Evolutionary conservation across 2,113 vertebrate genomes (phyloP).

Genomic region (Solenodon paradoxus): DNA sequence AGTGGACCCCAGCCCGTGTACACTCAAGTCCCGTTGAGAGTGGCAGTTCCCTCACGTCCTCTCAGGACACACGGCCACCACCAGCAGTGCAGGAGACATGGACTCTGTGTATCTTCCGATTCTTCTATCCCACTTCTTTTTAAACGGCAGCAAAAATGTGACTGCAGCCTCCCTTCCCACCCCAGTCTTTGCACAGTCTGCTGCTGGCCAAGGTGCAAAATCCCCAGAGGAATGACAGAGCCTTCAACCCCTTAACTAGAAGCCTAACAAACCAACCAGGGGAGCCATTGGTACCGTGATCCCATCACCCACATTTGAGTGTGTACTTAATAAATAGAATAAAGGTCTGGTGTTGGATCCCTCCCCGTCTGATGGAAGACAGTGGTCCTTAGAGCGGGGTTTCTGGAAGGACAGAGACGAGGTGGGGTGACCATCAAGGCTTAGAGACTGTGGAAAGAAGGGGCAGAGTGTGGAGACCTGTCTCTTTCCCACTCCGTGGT

Average conservation of each 20-base stretch:
- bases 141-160: too few species aligned
- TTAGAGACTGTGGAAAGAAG: too few species aligned
- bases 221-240: not conserved
- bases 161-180: not conserved
- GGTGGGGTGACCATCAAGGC: not conserved
- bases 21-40: too few species aligned
- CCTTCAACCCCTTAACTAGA: not conserved
- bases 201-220: not conserved
- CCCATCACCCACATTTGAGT: not conserved
- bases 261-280: not conserved
- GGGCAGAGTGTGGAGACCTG: accelerated
- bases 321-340: not conserved
- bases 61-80: too few species aligned
- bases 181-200: not conserved
- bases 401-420: not conserved
- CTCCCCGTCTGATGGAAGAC: not conserved
- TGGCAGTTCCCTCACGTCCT: not conserved
- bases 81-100: not conserved
- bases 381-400: not conserved
- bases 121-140: not conserved
- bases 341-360: not conserved
- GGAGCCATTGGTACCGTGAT: not conserved
- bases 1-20: too few species aligned
- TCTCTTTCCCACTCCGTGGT: not conserved
- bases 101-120: not conserved